These are phyloP conservation scores for Sericinus montela DNA, from an alignment of 2,888 invertebrate genomes.

Conservation along the genomic window DNA sequence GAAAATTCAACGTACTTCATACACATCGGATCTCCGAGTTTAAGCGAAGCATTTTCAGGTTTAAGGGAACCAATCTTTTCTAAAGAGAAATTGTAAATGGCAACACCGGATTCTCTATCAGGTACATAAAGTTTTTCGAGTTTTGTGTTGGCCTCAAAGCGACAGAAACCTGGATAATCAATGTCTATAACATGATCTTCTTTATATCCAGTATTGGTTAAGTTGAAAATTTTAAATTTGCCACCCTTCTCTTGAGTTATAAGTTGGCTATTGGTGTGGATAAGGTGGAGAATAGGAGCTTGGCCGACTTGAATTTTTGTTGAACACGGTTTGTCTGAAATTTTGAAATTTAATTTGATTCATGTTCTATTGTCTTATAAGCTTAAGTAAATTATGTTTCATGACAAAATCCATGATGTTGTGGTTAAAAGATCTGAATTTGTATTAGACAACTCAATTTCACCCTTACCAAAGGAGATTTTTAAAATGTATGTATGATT, in stretches of 20 bases:
- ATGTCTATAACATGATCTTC: slow-evolving; percentile 77
- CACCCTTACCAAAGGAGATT: too few relatives aligned
- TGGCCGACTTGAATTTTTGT: slow-evolving; percentile 82
- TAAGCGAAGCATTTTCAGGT: slow-evolving; percentile 50
- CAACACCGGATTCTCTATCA: slow-evolving; percentile 77
- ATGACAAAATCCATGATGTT: too few relatives aligned
- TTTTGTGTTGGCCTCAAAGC: slow-evolving; percentile 80
- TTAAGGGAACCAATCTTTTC: slow-evolving; percentile 55
- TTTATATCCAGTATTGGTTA: slow-evolving; percentile 80
- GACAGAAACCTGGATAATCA: slow-evolving; percentile 85
- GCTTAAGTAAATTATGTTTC: too few relatives aligned
- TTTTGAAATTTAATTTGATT: slow-evolving; percentile 3
- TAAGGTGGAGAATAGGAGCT: slow-evolving; percentile 81
- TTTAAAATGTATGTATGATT: too few relatives aligned
- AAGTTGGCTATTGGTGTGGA: slow-evolving; percentile 80
- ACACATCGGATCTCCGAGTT: slow-evolving; percentile 83
- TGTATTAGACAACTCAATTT: too few relatives aligned
- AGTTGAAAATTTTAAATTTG: slow-evolving; percentile 82
- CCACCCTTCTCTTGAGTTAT: slow-evolving; percentile 89
- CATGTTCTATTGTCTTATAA: not conserved
- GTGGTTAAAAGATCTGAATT: too few relatives aligned
- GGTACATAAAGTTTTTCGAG: slow-evolving; percentile 83
- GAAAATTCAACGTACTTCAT: slow-evolving; percentile 74
- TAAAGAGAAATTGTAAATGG: slow-evolving; percentile 71
- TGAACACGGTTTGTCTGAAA: slow-evolving; percentile 85